A percentile compares a stretch with the other conserved stretches of the same genome.
Evolutionary conservation across 1,140 invertebrate species (phyloP).

Genomic region (Anastrepha obliqua): DNA sequence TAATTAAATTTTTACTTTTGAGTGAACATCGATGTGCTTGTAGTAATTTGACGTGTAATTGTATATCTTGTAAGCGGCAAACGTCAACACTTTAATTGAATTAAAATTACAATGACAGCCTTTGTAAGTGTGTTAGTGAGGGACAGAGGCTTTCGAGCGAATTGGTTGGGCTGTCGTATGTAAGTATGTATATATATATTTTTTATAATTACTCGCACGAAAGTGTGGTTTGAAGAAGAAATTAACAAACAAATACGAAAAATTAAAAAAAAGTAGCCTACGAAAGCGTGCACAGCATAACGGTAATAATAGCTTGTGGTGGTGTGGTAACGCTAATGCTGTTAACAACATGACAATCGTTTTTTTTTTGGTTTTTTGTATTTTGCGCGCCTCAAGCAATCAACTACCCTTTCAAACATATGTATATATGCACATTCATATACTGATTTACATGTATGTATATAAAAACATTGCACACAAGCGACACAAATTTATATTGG

Average conservation of each 20-base stretch:
- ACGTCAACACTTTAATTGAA: slow-evolving; percentile 44
- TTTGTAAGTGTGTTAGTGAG: not conserved
- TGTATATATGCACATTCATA: not conserved
- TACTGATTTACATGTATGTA: not conserved
- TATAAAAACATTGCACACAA: not conserved
- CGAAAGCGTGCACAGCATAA: not conserved
- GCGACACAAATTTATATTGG: not conserved
- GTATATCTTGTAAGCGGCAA: slow-evolving; percentile 17
- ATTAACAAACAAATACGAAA: not conserved
- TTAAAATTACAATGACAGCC: slow-evolving; percentile 35
- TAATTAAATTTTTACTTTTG: too few species aligned
- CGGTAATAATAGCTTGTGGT: not conserved
- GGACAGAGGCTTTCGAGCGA: not conserved
- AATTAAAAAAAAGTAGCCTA: not conserved
- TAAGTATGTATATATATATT: not conserved
- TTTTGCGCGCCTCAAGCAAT: not conserved
- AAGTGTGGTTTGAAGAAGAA: not conserved
- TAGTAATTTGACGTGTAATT: slow-evolving; percentile 44
- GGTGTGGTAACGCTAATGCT: slow-evolving; percentile 36
- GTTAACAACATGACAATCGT: slow-evolving; percentile 21
- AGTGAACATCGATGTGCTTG: not conserved
- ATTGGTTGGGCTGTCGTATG: not conserved
- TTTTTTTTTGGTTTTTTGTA: not conserved
- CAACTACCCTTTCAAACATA: slow-evolving; percentile 6
- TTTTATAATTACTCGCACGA: not conserved